Base-by-base conservation (phyloP, 2,888 invertebrate species). In the Drosophila nigricruria region DNA sequence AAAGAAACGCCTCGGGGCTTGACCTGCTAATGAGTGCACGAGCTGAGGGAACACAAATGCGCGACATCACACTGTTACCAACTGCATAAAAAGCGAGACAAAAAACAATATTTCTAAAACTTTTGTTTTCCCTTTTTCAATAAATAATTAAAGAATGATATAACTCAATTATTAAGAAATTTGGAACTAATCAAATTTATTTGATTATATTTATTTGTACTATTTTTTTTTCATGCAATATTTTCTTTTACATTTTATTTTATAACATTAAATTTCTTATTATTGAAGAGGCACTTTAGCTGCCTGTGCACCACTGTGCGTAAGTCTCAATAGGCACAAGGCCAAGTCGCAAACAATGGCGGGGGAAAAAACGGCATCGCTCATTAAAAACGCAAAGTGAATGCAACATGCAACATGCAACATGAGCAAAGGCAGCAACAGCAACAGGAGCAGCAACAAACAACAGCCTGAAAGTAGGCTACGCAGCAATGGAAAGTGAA, bases 21-120 rank as follows among this genome's bases (percentile, higher is more conserved):
- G 88, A 85, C 82, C 79, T 72, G 82, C 82, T 84, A 81, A 84
- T 88, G 82, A 88, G 75, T 40, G 70, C 82, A 53, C 32, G 43
- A 36, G 64, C 57, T 36, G 40, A 62, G 80, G 58, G 63, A 61
- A 53, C 36, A 70, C 12, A 57, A 57, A 42, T 47, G 50, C 43
- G 25, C 36, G 20, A 12, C 18, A 12, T 34, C 57, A 76, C 60
- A 77, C 6, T 67, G 73, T 6, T 10, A 23, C 30, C 10, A n/a
- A 27, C 27, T 10, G 20, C 14, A 42, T 20, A 5, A 12, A 20
- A 14, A 20, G 20, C 20, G 12, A 34, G 14, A 14, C 34, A n/a
- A n/a, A n/a, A n/a, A n/a, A n/a, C n/a, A n/a, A n/a, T n/a, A n/a
- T n/a, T n/a, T n/a, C n/a, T n/a, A n/a, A n/a, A n/a, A n/a, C n/a